Evolutionary conservation across 2,113 vertebrate species (phyloP).

Genomic region (Callipepla californica): DNA sequence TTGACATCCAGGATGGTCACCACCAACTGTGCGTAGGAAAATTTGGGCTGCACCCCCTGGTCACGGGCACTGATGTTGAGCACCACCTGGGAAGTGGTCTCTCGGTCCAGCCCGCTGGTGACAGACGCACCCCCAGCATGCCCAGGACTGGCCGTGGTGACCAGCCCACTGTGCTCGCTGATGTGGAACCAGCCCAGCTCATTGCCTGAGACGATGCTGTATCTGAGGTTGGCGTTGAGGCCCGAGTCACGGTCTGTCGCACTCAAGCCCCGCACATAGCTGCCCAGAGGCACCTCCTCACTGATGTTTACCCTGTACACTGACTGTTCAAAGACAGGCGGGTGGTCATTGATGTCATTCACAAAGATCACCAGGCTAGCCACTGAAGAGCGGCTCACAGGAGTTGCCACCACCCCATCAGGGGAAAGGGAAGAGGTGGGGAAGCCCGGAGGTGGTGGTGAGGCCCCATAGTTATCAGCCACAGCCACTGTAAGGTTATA

Average conservation of each 20-base stretch:
- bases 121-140: accelerated
- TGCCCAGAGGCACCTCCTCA: slow-evolving; percentile 92
- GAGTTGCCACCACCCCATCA: slow-evolving; percentile 34
- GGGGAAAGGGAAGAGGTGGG: not conserved
- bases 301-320: slow-evolving; percentile 92
- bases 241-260: slow-evolving; percentile 96
- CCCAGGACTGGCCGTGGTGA: slow-evolving; percentile 82
- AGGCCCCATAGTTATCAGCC: slow-evolving; percentile 84
- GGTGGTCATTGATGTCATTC: slow-evolving; percentile 97
- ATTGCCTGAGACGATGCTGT: slow-evolving; percentile 95
- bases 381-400: slow-evolving; percentile 88
- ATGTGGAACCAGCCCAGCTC: slow-evolving; percentile 94
- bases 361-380: slow-evolving; percentile 97
- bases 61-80: slow-evolving; percentile 96
- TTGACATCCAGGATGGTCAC: slow-evolving; percentile 94
- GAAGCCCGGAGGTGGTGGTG: not conserved
- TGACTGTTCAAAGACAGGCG: slow-evolving; percentile 89
- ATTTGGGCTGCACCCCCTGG: slow-evolving; percentile 93
- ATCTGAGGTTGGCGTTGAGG: slow-evolving; percentile 95
- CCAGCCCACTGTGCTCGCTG: slow-evolving; percentile 95
- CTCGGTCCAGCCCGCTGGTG: slow-evolving; percentile 84
- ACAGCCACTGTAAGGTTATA: slow-evolving; percentile 98
- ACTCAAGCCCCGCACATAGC: slow-evolving; percentile 93
- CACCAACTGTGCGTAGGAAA: slow-evolving; percentile 91
- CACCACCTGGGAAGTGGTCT: slow-evolving; percentile 88